phyloP scores from a whole-genome alignment of 2,113 vertebrate species.

The Phalacrocorax pelagicus region DNA sequence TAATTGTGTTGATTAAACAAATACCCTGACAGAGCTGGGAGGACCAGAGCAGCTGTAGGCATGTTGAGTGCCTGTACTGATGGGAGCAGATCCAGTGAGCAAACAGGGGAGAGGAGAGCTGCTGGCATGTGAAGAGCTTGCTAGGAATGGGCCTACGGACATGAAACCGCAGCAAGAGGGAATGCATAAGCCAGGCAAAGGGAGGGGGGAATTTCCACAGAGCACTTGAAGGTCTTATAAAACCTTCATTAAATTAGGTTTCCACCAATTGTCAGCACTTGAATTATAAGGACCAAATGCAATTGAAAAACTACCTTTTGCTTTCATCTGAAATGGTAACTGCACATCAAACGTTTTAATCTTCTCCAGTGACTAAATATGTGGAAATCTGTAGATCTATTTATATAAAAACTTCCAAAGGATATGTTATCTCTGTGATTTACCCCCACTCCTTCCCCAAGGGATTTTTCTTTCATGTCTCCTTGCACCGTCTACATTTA shows the following conservation, averaged over 20 bases:
- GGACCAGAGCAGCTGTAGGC: slow-evolving; percentile 15
- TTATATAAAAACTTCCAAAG: slow-evolving; percentile 65
- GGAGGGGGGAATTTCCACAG: slow-evolving; percentile 31
- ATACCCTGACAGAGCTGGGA: not conserved
- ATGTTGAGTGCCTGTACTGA: not conserved
- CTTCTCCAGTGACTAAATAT: slow-evolving; percentile 31
- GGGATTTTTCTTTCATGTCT: slow-evolving; percentile 63
- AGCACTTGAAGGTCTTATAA: slow-evolving; percentile 6
- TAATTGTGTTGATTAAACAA: slow-evolving; percentile 1
- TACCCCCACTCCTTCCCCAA: slow-evolving; percentile 35
- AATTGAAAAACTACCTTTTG: slow-evolving; percentile 43
- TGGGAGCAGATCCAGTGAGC: slow-evolving; percentile 31
- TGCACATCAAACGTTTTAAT: slow-evolving; percentile 58
- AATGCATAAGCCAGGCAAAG: not conserved
- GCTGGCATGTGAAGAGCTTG: slow-evolving; percentile 20
- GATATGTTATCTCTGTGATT: slow-evolving; percentile 60
- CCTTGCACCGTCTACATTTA: slow-evolving; percentile 33
- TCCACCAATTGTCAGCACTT: slow-evolving; percentile 1
- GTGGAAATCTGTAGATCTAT: slow-evolving; percentile 56
- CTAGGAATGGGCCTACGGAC: slow-evolving; percentile 7
- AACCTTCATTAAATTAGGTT: slow-evolving; percentile 33
- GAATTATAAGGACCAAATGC: slow-evolving; percentile 32
- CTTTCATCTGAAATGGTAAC: slow-evolving; percentile 55
- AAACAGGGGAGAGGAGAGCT: not conserved
- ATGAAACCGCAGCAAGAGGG: not conserved